A percentile compares a stretch with the other conserved stretches of the same genome.
Evolutionary conservation across 2,888 invertebrate genomes (phyloP).

Genomic region (Drosophila tanythrix): DNA sequence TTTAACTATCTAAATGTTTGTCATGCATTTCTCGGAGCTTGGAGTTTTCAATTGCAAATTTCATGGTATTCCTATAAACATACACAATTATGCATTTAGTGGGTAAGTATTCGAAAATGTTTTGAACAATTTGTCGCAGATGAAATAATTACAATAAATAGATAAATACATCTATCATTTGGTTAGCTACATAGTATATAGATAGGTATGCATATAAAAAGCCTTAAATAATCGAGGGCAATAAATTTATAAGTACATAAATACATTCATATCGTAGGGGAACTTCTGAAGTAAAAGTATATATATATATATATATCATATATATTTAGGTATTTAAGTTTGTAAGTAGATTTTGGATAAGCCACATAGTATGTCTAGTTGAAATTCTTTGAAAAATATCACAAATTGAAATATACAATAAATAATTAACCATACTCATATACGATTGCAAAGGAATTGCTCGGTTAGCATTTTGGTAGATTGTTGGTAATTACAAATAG

Average conservation of each 20-base stretch:
- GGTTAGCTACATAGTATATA: constrained; percentile 17
- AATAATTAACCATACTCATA: constrained; percentile 69
- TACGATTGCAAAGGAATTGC: constrained; percentile 69
- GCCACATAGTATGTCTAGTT: constrained; percentile 78
- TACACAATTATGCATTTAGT: neutral
- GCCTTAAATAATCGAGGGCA: constrained; percentile 68
- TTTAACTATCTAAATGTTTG: constrained; percentile 71
- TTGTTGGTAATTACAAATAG: constrained; percentile 57
- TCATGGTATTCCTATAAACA: constrained; percentile 47
- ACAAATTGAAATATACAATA: constrained; percentile 78
- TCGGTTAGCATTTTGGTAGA: constrained; percentile 47
- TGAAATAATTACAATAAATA: constrained; percentile 40
- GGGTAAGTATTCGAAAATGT: constrained; percentile 32
- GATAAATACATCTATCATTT: constrained; percentile 21
- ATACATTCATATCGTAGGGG: constrained; percentile 54
- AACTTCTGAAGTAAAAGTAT: constrained; percentile 52
- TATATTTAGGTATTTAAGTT: constrained; percentile 5
- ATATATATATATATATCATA: constrained; percentile 22
- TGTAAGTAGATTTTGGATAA: constrained; percentile 60
- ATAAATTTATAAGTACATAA: constrained; percentile 56
- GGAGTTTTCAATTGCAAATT: constrained; percentile 46
- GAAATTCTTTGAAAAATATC: constrained; percentile 79
- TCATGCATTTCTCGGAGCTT: constrained; percentile 53
- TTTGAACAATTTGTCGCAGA: constrained; percentile 23
- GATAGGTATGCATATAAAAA: constrained; percentile 57